Base-by-base conservation (phyloP, 30 jellyfish, hydroid and myxozoan genomes). In the Pseudorhiza aurosa region DNA sequence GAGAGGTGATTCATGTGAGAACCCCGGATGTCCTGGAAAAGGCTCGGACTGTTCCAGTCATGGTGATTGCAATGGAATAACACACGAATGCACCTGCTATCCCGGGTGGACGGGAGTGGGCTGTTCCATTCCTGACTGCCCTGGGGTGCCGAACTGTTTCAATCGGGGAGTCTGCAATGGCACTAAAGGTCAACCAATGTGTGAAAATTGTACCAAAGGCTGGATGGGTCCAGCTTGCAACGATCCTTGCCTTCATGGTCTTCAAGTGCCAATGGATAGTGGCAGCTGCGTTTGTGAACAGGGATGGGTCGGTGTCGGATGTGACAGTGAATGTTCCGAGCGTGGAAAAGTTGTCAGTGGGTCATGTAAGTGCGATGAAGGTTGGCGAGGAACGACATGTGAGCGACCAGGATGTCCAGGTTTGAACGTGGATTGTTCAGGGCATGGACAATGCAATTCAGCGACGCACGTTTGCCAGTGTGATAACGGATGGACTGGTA, bases 141-240 rank as follows among this genome's bases (percentile, higher is more conserved):
- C 90, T 27, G 92, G 92, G 8, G 75, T 56, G 19, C 92, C 92
- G 7, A 81, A 81, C 26, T 81, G 92, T 59, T 68, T 64, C 69
- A 65, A 81, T 60, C 71, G 92, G 9, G 92, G 92, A 11, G 36
- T 39, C 57, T 81, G 92, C 55, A 81, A 81, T 68, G 84, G 82
- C 22, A 81, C 85, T 3, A 14, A 55, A 40, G 39, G 53, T 37
- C 85, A 85, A 25, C 92, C 92, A 3, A 11, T 62, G 3, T 81
- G 92, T 27, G 78, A 81, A 40, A 81, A 65, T 30, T 81, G 92
- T 28, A 49, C 19, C 28, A 65, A 55, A 53, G 92, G 92, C 19
- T 81, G 92, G 92, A 81, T 81, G 92, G 92, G 92, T 25, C 92
- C 92, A 31, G 92, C 92, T 43, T 81, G 92, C 29, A 53, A 50